Percentiles rank a stretch among this genome's conserved stretches.
These are phyloP conservation scores for Ridgeia piscesae DNA, from an alignment of 1,140 invertebrate genomes.

Conservation along the genomic window DNA sequence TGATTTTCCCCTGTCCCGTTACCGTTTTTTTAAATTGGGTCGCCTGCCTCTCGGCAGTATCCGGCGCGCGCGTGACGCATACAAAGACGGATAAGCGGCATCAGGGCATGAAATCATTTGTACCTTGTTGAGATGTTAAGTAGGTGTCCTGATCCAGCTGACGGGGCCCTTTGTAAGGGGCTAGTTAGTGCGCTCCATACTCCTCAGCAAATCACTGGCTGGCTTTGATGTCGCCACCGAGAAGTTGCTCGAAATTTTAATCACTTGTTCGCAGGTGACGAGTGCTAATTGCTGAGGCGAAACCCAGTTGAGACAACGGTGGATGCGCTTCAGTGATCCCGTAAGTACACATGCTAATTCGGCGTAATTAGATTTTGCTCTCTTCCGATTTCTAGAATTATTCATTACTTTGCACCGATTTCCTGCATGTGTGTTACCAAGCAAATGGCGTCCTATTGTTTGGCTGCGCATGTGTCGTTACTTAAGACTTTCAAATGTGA, in stretches of 20 bases:
- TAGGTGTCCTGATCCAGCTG: neutral
- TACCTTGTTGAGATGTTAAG: constrained; percentile 1
- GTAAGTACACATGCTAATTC: constrained; percentile 5
- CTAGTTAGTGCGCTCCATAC: neutral
- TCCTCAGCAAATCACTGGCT: neutral
- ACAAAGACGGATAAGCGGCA: neutral
- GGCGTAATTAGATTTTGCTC: neutral
- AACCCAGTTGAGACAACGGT: neutral
- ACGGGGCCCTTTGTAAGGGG: neutral
- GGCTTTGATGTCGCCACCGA: neutral
- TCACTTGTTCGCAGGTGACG: neutral
- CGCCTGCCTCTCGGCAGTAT: neutral
- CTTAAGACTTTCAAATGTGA: neutral
- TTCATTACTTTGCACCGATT: neutral
- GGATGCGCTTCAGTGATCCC: neutral
- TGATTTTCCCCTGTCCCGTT: too few relatives aligned
- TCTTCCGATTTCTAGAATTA: neutral
- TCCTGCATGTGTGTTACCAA: neutral
- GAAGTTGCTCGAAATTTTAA: neutral
- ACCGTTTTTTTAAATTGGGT: neutral
- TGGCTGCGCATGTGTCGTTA: neutral
- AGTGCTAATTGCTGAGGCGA: neutral
- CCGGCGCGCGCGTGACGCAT: neutral
- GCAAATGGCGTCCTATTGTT: neutral
- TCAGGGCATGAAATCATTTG: neutral